Conservation (phyloP, 2,797 vertebrate species). For the Poecilia gillii region DNA sequence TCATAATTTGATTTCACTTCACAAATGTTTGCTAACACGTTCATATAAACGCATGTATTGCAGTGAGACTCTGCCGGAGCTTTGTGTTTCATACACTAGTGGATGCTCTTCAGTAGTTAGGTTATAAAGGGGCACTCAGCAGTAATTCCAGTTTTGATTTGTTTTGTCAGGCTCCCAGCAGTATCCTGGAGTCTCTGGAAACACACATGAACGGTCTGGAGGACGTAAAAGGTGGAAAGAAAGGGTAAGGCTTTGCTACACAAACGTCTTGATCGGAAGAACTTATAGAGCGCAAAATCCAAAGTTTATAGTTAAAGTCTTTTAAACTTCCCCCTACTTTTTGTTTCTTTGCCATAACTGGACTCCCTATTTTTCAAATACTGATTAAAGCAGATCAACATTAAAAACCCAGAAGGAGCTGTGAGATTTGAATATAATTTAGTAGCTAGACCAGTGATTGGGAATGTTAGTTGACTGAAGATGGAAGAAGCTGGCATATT, state of each 20-base stretch:
- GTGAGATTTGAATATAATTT: background rate
- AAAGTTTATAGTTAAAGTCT: background rate
- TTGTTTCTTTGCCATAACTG: background rate
- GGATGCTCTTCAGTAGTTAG: background rate
- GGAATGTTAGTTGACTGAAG: background rate
- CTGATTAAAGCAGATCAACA: background rate
- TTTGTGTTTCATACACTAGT: background rate
- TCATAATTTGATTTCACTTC: conserved; percentile 32
- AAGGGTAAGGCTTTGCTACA: conserved; percentile 61
- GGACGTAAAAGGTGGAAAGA: conserved; percentile 89
- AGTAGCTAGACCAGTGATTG: background rate
- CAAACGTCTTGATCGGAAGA: background rate
- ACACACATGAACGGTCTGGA: conserved; percentile 98
- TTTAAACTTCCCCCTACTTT: background rate
- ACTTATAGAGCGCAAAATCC: background rate
- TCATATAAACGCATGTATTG: conserved; percentile 31
- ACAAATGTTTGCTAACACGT: background rate
- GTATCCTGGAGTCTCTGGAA: conserved; percentile 98
- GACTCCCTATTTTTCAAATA: background rate
- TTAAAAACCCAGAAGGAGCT: background rate
- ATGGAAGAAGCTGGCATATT: background rate
- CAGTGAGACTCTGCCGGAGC: conserved; percentile 38
- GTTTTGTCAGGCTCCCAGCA: conserved; percentile 91
- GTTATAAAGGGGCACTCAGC: conserved; percentile 1
- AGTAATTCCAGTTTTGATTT: conserved; percentile 20